These are phyloP conservation scores for Drosophila littoralis DNA, from an alignment of 1,140 invertebrate species.

Conservation along the genomic window DNA sequence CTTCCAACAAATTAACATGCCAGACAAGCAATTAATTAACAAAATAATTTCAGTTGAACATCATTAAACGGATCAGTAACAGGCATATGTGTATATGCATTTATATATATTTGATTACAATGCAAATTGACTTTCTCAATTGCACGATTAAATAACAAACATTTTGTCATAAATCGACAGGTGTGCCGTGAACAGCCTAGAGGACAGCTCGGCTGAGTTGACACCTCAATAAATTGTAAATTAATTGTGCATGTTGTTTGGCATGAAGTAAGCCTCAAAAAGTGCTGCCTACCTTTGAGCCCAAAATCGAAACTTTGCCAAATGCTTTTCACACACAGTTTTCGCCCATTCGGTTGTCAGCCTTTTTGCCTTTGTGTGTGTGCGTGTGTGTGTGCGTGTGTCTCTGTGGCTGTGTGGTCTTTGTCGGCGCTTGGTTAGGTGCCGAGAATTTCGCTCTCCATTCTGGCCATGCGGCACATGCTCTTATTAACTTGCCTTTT, in stretches of 20 bases:
- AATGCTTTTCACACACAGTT: constrained; percentile 1
- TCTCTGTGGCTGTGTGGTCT: not conserved
- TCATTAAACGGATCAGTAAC: constrained; percentile 57
- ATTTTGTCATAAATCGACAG: constrained; percentile 15
- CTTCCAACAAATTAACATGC: not conserved
- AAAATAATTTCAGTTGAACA: constrained; percentile 37
- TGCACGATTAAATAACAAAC: constrained; percentile 56
- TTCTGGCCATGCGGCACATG: constrained; percentile 59
- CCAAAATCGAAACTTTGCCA: constrained; percentile 6
- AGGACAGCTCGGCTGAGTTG: not conserved
- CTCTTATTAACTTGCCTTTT: constrained; percentile 71
- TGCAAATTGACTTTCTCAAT: constrained; percentile 59
- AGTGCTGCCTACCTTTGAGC: constrained; percentile 20
- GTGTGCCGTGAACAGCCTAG: constrained; percentile 4
- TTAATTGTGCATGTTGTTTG: constrained; percentile 20
- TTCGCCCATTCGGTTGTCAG: constrained; percentile 15
- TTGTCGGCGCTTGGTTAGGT: constrained; percentile 7
- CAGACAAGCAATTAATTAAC: constrained; percentile 40
- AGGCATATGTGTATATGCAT: constrained; percentile 5
- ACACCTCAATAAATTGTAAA: constrained; percentile 31
- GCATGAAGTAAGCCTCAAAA: constrained; percentile 5
- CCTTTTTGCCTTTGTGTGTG: constrained; percentile 20
- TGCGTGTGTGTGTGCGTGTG: constrained; percentile 8
- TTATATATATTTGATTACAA: constrained; percentile 56
- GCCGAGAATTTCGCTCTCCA: constrained; percentile 22